phyloP scores from a whole-genome alignment of 2,888 invertebrate species.

The Barypeithes pellucidus region DNA sequence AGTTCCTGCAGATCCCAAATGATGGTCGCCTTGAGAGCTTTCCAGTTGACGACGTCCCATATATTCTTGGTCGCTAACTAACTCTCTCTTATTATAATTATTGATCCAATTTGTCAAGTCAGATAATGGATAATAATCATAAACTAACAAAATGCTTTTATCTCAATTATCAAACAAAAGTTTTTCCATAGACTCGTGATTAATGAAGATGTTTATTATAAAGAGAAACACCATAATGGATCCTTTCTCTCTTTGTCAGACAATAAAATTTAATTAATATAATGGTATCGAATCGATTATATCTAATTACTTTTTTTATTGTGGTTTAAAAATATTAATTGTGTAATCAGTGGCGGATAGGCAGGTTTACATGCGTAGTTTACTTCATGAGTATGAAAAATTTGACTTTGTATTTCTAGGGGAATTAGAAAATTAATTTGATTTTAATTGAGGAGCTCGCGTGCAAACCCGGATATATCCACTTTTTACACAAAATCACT shows the following conservation, averaged over 20 bases:
- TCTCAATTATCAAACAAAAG: not conserved
- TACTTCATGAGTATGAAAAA: too few species aligned
- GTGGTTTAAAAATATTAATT: constrained; percentile 1
- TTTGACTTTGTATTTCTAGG: too few species aligned
- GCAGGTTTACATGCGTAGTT: too few species aligned
- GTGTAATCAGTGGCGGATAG: not conserved
- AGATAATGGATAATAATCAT: not conserved
- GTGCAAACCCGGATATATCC: too few species aligned
- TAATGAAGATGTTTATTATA: constrained; percentile 4
- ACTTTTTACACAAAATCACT: too few species aligned
- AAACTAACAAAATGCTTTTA: not conserved
- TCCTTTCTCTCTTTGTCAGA: constrained; percentile 35
- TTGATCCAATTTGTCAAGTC: constrained; percentile 14
- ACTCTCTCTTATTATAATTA: constrained; percentile 9
- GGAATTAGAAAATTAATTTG: too few species aligned
- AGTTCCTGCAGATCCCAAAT: too few species aligned
- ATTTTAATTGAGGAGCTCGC: too few species aligned
- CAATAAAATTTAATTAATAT: constrained; percentile 16
- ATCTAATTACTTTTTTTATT: not conserved
- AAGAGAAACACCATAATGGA: constrained; percentile 19
- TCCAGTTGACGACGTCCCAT: too few species aligned
- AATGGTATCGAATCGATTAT: constrained; percentile 10
- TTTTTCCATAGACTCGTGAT: not conserved
- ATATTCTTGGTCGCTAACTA: not conserved
- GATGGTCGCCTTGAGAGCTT: too few species aligned